Conservation (phyloP, 2,888 invertebrate species). For the Himalopsyche kuldschensis region DNA sequence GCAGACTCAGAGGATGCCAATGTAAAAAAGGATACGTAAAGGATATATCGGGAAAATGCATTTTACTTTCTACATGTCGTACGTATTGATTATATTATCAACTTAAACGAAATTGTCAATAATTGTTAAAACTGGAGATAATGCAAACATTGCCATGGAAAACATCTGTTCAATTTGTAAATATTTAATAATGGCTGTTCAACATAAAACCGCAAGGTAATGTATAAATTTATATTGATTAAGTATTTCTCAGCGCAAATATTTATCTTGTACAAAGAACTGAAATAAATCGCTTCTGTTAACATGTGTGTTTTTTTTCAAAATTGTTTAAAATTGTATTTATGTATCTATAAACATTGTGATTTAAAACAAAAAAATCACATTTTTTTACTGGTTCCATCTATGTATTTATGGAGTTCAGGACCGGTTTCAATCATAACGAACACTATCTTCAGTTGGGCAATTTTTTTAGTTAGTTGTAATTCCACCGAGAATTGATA, state of each 20-base stretch:
- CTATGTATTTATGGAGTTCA: too few species aligned
- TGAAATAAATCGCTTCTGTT: neutral
- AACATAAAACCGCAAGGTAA: neutral
- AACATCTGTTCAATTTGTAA: neutral
- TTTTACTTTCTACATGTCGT: conserved; percentile 12
- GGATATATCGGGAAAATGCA: conserved; percentile 6
- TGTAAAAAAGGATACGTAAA: conserved; percentile 22
- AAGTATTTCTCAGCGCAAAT: neutral
- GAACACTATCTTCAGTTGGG: too few species aligned
- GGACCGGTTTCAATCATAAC: too few species aligned
- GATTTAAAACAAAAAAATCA: too few species aligned
- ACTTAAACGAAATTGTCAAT: neutral
- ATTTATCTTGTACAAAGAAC: neutral
- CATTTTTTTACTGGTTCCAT: too few species aligned
- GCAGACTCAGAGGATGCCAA: conserved; percentile 10
- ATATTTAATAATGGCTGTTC: neutral
- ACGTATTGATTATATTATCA: neutral
- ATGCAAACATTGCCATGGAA: neutral
- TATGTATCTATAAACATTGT: too few species aligned
- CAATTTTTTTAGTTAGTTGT: too few species aligned
- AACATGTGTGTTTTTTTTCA: neutral
- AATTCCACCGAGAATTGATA: too few species aligned
- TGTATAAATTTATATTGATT: neutral
- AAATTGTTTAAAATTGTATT: too few species aligned
- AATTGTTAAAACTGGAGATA: neutral